Evolutionary conservation across 2,888 invertebrate species (phyloP).

Genomic region (Argynnis bischoffii): DNA sequence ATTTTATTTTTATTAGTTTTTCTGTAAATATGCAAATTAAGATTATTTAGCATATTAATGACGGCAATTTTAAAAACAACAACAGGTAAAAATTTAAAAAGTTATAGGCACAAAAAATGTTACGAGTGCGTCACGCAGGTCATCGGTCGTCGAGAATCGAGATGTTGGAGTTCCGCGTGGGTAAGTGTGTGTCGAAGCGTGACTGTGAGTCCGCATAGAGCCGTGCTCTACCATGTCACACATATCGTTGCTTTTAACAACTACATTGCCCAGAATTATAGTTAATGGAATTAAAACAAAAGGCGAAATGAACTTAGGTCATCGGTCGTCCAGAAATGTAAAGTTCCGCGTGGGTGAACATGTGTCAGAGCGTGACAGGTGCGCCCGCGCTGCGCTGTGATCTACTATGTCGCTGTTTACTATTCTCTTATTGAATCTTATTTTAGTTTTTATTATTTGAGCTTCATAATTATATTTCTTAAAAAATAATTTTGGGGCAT

Average conservation of each 20-base stretch:
- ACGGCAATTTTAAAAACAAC: background rate
- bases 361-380: conserved; percentile 44
- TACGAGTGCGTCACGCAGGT: conserved; percentile 26
- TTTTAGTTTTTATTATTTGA: too few relatives aligned
- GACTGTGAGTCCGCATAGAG: conserved; percentile 41
- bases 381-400: conserved; percentile 36
- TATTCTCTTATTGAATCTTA: conserved; percentile 5
- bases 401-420: conserved; percentile 34
- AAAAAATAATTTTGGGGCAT: too few relatives aligned
- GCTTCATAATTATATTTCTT: too few relatives aligned
- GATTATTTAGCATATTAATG: background rate
- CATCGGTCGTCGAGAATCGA: conserved; percentile 37
- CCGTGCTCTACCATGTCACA: conserved; percentile 37
- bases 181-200: conserved; percentile 40
- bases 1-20: too few relatives aligned
- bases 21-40: too few relatives aligned
- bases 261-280: conserved; percentile 6
- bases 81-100: background rate
- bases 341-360: conserved; percentile 42
- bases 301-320: conserved; percentile 24
- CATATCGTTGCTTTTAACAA: conserved; percentile 20
- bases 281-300: conserved; percentile 10
- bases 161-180: conserved; percentile 42
- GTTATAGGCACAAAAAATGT: conserved; percentile 5
- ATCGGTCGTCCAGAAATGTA: conserved; percentile 38